Conservation (phyloP, 2,888 invertebrate genomes). For the Podotricha telesiphe region DNA sequence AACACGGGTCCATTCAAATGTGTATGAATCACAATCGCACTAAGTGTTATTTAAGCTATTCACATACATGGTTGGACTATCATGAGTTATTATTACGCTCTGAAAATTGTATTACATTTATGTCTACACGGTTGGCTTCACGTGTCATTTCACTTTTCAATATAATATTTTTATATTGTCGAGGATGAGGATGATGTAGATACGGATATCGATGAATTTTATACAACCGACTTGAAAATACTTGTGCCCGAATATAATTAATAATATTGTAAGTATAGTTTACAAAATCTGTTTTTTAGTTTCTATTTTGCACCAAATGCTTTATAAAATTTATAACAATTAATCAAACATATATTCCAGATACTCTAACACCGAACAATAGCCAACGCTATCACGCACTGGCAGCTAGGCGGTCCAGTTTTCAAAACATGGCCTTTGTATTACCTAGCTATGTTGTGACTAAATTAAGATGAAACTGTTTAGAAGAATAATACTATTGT, state of each 20-base stretch:
- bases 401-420: conserved; percentile 37
- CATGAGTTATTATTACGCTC: conserved; percentile 40
- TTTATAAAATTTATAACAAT: background rate
- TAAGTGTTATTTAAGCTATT: conserved; percentile 25
- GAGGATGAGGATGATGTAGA: background rate
- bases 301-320: background rate
- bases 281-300: no score
- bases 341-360: conserved; percentile 10
- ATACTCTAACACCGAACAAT: conserved; percentile 40
- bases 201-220: background rate
- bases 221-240: background rate
- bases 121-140: conserved; percentile 30
- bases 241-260: no score
- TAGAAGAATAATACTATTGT: conserved; percentile 39
- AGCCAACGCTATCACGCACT: conserved; percentile 31
- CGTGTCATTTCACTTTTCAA: conserved; percentile 25
- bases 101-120: conserved; percentile 35
- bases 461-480: conserved; percentile 37
- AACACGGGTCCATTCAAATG: background rate
- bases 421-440: conserved; percentile 44
- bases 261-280: no score
- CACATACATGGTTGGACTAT: conserved; percentile 18
- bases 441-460: conserved; percentile 36
- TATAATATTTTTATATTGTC: conserved; percentile 11
- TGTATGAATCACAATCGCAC: conserved; percentile 6